Base-by-base conservation (phyloP, 2,113 vertebrate genomes). In the Sciurus niger region DNA sequence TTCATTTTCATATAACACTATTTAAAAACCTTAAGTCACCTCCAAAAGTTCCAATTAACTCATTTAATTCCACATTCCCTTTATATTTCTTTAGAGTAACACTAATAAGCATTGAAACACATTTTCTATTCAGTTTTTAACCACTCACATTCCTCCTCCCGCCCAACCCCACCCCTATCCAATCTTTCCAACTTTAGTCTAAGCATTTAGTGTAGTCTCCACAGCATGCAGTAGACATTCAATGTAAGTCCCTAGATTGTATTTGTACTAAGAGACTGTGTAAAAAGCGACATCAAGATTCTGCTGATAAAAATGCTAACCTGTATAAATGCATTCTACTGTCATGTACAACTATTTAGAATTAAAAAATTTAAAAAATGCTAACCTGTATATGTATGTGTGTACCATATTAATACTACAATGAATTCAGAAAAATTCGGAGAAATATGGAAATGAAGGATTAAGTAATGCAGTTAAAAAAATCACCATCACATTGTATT, bases 1-100 rank as follows among this genome's bases (percentile, higher is more conserved):
- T 34, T 77, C 73, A 87, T 79, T n/a, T 1, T 43, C 43, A 84
- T 14, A n/a, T 48, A 96, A 77, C 79, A 90, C 2, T 46, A 80
- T 58, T 95, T 78, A 93, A 95, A 95, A 84, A 16, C 63, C 87
- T 80, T 67, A 90, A 90, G 2, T 55, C 43, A 86, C 0, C 65
- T 95, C 73, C 67, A 55, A 58, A 96, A 70, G 67, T 77, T 83
- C 72, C 48, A 83, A 77, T 91, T 79, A 93, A 93, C 32, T 90
- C 40, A 1, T 58, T 30, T 55, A 93, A 93, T 14, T 94, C 60
- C 63, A 46, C 78, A 80, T 74, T 92, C 51, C 78, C 46, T 93
- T 43, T 79, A 13, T 72, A 82, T 94, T 51, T 58, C 60, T 34
- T 84, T 72, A 80, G 16, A n/a, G 24, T 58, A 80, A 90, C 53